These are phyloP conservation scores for Patella ulyssiponensis DNA, from an alignment of 2,888 invertebrate species.

Conservation along the genomic window DNA sequence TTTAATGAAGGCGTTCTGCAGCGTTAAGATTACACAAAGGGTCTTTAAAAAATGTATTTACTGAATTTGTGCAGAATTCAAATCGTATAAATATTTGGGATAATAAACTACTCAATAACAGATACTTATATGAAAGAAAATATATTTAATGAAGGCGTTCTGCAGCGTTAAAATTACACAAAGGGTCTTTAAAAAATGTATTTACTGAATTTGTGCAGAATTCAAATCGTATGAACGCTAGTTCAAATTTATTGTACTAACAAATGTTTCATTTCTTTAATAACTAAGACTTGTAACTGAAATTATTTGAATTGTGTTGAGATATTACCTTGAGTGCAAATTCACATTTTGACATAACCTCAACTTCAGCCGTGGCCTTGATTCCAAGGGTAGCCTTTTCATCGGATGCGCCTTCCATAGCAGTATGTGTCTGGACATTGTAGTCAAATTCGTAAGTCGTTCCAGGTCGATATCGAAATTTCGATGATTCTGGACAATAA, in stretches of 20 bases:
- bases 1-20: no score
- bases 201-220: no score
- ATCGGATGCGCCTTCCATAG: slow-evolving; percentile 78
- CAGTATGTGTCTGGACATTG: slow-evolving; percentile 80
- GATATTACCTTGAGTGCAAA: slow-evolving; percentile 69
- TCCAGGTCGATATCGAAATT: slow-evolving; percentile 75
- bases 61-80: no score
- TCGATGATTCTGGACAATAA: slow-evolving; percentile 63
- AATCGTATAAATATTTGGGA: neutral
- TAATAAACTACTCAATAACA: neutral
- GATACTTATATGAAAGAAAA: no score
- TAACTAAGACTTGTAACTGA: no score
- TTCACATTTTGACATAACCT: slow-evolving; percentile 72
- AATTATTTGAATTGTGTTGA: neutral
- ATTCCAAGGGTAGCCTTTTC: slow-evolving; percentile 71
- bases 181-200: no score
- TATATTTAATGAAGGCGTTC: no score
- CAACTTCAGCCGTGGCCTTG: slow-evolving; percentile 70
- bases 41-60: no score
- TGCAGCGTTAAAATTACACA: no score
- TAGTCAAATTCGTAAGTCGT: slow-evolving; percentile 86
- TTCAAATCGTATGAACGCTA: neutral
- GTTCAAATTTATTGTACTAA: no score
- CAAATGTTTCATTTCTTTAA: no score
- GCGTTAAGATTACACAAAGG: no score